Evolutionary conservation across 1,140 invertebrate species (phyloP).

Genomic region (Platorchestia sp.): DNA sequence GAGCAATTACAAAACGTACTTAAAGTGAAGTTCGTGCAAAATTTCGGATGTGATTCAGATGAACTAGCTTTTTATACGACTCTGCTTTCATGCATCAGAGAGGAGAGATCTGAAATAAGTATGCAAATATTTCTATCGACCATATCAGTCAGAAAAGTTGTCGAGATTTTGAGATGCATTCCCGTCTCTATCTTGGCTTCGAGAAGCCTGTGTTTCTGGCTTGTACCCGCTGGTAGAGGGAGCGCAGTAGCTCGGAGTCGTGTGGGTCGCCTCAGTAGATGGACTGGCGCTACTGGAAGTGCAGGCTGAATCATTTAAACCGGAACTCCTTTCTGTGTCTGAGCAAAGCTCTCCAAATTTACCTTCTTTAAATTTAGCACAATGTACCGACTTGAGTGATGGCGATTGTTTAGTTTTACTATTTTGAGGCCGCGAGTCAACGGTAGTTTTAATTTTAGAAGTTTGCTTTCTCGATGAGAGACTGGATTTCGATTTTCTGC

Average conservation of each 20-base stretch:
- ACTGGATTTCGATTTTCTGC: background rate
- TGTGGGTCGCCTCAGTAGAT: background rate
- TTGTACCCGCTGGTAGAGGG: constrained; percentile 36
- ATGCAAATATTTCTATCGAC: background rate
- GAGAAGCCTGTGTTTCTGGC: background rate
- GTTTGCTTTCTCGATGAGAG: background rate
- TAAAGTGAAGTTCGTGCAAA: background rate
- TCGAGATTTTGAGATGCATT: background rate
- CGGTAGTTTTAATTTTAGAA: background rate
- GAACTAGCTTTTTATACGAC: background rate
- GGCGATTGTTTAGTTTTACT: background rate
- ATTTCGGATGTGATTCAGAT: background rate
- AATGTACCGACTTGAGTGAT: background rate
- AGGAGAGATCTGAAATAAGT: background rate
- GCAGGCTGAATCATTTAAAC: background rate
- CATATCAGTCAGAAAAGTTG: background rate
- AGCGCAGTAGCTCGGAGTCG: background rate
- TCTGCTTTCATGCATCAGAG: background rate
- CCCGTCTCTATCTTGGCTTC: background rate
- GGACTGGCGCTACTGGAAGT: constrained; percentile 18
- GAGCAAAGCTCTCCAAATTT: background rate
- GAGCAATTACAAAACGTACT: background rate
- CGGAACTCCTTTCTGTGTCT: background rate
- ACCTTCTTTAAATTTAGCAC: background rate
- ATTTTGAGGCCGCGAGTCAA: background rate